Base-by-base conservation (phyloP, 2,888 invertebrate genomes). In the Poecilus cupreus region DNA sequence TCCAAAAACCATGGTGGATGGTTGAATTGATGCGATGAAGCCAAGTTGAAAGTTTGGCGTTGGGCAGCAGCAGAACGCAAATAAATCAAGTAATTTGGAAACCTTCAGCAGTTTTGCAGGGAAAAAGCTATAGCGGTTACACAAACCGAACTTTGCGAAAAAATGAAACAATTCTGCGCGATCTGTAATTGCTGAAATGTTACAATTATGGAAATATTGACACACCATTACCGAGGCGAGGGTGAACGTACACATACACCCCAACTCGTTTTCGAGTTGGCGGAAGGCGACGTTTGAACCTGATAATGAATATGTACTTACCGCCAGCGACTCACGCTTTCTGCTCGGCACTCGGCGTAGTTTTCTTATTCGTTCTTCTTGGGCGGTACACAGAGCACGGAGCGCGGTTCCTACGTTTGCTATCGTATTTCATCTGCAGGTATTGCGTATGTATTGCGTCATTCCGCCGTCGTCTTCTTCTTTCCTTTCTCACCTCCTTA, bases 281-380 rank as follows among this genome's bases (percentile, higher is more conserved):
- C 74, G 49, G 49, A 74, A 74, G 24, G 49, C 26, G 16, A 3
- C 70, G 79, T 79, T 79, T 79, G 79, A 79, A 79, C 68, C 79
- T 49, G 79, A 77, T 79, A 79, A 79, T 79, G 79, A 79, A 79
- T 79, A 79, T 79, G 79, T 79, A 79, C 79, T 79, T 70, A 76
- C 76, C 6, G 16, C 11, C 51, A 32, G 32, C 4, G 6, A 37
- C 49, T 49, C 18, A 49, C 49, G 54, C n/a, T n/a, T n/a, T n/a
- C n/a, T n/a, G n/a, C n/a, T n/a, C n/a, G n/a, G n/a, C n/a, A n/a
- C 43, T n/a, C 3, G 46, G n/a, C 43, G 43, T 64, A 64, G 78
- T 78, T 78, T 76, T 78, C 78, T 64, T 46, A 46, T 70, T 70
- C 70, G 37, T 79, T 79, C 49, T 46, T 49, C 24, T n/a, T n/a